A percentile compares a stretch with the other conserved stretches of the same genome.
Conservation (phyloP, 2,113 vertebrate species). For the Pampusana beccarii region DNA sequence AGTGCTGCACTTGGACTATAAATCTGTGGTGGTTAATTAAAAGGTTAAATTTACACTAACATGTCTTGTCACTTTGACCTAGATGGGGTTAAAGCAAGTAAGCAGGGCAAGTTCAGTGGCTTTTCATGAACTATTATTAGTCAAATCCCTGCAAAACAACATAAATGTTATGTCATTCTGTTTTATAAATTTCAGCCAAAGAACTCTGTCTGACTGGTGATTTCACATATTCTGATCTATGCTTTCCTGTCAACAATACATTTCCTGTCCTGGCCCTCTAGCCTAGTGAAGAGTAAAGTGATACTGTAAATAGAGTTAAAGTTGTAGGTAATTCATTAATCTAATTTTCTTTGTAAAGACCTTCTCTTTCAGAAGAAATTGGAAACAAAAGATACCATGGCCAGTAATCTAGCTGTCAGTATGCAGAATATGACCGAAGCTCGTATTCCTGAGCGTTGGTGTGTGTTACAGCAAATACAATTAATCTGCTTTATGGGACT, state of each 20-base stretch:
- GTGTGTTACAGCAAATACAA: neutral
- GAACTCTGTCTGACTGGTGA: neutral
- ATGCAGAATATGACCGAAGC: neutral
- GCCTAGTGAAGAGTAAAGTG: neutral
- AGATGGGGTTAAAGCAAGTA: neutral
- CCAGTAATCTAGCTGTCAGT: neutral
- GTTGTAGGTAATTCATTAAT: neutral
- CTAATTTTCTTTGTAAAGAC: neutral
- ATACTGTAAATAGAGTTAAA: neutral
- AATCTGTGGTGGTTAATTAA: neutral
- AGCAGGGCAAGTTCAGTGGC: neutral
- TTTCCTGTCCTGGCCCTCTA: neutral
- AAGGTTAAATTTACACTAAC: conserved; percentile 5
- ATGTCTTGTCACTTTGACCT: neutral
- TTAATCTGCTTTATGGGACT: neutral
- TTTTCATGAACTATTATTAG: neutral
- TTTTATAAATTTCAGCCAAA: neutral
- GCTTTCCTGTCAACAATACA: neutral
- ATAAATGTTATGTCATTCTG: neutral
- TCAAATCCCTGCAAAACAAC: neutral
- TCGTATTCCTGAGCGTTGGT: neutral
- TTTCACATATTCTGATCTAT: neutral
- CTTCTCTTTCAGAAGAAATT: neutral
- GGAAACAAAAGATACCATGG: neutral
- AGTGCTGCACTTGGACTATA: neutral